These are phyloP conservation scores for Urophycis tenuis DNA, from an alignment of 2,797 vertebrate genomes.

Conservation along the genomic window DNA sequence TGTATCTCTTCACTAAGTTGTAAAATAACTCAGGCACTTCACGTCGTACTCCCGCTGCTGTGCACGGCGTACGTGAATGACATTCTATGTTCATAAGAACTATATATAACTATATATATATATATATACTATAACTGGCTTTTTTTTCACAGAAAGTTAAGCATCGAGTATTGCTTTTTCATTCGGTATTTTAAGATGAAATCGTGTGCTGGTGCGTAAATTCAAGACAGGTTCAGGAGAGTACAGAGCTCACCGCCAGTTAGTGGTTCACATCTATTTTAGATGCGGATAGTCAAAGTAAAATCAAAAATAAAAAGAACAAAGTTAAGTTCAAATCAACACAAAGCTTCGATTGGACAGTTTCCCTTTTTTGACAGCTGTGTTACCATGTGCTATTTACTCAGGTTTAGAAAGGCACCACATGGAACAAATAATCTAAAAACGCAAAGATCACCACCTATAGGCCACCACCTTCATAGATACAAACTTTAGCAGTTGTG, in stretches of 20 bases:
- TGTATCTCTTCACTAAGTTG: neutral
- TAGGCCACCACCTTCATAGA: neutral
- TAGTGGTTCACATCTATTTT: neutral
- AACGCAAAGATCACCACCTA: neutral
- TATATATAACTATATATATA: neutral
- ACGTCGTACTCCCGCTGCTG: neutral
- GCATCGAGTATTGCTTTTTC: neutral
- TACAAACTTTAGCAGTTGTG: neutral
- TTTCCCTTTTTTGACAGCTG: neutral
- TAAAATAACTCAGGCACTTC: neutral
- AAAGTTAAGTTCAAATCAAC: neutral
- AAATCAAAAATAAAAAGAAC: neutral
- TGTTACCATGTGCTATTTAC: neutral
- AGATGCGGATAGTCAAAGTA: neutral
- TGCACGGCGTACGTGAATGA: neutral
- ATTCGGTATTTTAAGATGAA: neutral
- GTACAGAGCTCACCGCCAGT: neutral
- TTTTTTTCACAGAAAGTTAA: neutral
- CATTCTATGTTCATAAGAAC: too few relatives aligned
- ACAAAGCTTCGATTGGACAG: neutral
- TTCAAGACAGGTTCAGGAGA: neutral
- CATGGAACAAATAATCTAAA: neutral
- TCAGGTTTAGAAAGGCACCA: neutral
- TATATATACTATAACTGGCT: too few relatives aligned
- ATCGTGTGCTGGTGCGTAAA: neutral